A percentile compares a stretch with the other conserved stretches of the same genome.
phyloP scores from a whole-genome alignment of 2,113 vertebrate species.

The Caloenas nicobarica region DNA sequence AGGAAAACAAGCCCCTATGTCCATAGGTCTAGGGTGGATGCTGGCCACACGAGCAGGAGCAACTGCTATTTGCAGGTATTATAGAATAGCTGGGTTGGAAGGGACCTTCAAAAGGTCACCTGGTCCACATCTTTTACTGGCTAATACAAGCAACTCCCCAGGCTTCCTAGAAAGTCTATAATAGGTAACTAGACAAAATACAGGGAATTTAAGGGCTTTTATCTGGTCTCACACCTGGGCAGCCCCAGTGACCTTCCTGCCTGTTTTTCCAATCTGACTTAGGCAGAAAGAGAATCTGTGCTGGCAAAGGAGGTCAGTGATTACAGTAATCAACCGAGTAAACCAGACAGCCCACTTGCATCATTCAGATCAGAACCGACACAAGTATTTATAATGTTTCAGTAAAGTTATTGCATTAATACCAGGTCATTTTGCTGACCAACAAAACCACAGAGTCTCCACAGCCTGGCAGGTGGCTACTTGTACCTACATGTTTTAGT shows the following conservation, averaged over 20 bases:
- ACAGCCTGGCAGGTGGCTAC: fast-evolving
- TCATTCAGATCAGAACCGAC: background rate
- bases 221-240: background rate
- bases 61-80: background rate
- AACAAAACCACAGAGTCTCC: background rate
- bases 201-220: background rate
- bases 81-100: too few species aligned
- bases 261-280: background rate
- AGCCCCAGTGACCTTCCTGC: background rate
- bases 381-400: background rate
- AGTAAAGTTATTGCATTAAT: background rate
- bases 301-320: background rate
- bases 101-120: background rate
- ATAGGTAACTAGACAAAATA: background rate
- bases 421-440: background rate
- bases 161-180: background rate
- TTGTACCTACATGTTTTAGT: background rate
- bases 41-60: background rate
- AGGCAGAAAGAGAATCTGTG: background rate
- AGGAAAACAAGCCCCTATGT: background rate
- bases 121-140: background rate
- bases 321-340: background rate
- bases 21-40: background rate
- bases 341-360: background rate
- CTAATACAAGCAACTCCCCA: background rate